Percentiles rank a stretch among this genome's conserved stretches.
Conservation (phyloP, 2,797 vertebrate species). For the Helarctos malayanus region DNA sequence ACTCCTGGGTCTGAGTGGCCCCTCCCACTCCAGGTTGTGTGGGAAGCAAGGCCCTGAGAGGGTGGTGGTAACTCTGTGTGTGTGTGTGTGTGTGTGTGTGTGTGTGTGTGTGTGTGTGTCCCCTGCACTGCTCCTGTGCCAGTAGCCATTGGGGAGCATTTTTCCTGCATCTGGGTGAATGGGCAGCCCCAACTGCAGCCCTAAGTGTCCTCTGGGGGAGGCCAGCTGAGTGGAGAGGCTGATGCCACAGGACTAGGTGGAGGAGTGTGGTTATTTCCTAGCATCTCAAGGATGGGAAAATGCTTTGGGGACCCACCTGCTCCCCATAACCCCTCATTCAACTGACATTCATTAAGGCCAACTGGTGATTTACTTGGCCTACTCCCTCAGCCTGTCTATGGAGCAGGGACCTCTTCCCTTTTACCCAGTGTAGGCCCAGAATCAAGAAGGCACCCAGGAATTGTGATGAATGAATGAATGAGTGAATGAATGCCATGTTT, state of each 20-base stretch:
- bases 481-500: not conserved
- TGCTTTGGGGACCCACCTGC: not conserved
- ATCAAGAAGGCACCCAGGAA: not conserved
- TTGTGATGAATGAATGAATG: not conserved
- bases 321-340: not conserved
- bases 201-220: not conserved
- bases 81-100: not conserved
- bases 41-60: not conserved
- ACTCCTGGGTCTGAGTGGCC: not conserved
- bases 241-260: not conserved
- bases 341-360: not conserved
- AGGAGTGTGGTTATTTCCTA: not conserved
- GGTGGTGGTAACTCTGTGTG: not conserved
- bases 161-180: not conserved
- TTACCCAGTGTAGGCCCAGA: not conserved
- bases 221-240: not conserved
- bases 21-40: not conserved
- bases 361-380: not conserved
- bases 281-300: not conserved
- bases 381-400: not conserved
- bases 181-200: not conserved
- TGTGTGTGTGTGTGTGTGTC: not conserved
- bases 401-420: not conserved
- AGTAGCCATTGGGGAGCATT: not conserved
- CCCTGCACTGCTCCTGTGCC: not conserved